These are phyloP conservation scores for Brienomyrus longianalis DNA, from an alignment of 2,113 vertebrate genomes.

Conservation along the genomic window DNA sequence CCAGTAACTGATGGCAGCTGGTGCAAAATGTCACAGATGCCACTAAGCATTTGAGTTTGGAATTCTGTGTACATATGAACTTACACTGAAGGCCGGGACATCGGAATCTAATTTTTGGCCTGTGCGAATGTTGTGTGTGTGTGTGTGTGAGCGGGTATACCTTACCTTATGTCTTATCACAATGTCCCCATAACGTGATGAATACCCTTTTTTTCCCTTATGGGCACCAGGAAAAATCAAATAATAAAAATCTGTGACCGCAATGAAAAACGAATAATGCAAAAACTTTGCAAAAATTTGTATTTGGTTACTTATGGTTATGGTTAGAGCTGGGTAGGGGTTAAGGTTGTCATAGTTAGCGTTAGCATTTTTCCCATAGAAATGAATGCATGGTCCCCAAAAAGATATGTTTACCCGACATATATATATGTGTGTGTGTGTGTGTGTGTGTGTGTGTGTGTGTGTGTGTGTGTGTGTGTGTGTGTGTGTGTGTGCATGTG, in stretches of 20 bases:
- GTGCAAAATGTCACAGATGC: slow-evolving; percentile 26
- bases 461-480: too few species aligned
- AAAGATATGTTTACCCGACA: too few species aligned
- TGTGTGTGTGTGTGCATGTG: neutral
- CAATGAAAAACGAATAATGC: too few species aligned
- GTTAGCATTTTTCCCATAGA: too few species aligned
- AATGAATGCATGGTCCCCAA: too few species aligned
- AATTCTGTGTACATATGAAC: neutral
- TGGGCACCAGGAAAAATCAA: too few species aligned
- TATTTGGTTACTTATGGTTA: neutral
- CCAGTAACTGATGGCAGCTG: slow-evolving; percentile 31
- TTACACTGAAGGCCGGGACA: neutral
- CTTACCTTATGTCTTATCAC: neutral
- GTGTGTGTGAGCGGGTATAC: neutral
- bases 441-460: neutral
- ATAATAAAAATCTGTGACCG: too few species aligned
- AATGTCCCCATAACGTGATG: neutral
- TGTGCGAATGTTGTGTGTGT: neutral
- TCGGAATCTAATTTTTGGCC: neutral
- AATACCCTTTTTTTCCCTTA: too few species aligned
- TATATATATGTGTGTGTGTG: too few species aligned
- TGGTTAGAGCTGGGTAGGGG: neutral
- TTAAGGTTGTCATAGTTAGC: too few species aligned
- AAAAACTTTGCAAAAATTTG: neutral
- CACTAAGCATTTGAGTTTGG: slow-evolving; percentile 22